phyloP scores from a whole-genome alignment of 1,140 invertebrate species.

The Polyergus mexicanus region DNA sequence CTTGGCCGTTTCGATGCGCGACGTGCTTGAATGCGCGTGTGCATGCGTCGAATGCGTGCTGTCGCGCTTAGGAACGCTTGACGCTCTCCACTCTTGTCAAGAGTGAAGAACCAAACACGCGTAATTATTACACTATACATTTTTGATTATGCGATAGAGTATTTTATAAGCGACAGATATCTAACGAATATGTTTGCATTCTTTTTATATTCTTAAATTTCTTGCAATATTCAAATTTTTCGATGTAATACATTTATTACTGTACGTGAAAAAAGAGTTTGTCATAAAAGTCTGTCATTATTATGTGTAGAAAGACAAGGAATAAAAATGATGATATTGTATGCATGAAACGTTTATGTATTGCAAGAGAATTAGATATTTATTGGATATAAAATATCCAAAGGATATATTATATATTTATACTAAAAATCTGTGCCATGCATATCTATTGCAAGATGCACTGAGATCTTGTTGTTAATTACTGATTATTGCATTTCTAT shows the following conservation, averaged over 20 bases:
- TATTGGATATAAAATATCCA: conserved; percentile 7
- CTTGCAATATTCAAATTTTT: background rate
- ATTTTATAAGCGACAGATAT: background rate
- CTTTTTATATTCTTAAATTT: too few species aligned
- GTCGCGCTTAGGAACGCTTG: background rate
- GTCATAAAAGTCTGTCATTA: background rate
- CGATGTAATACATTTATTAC: background rate
- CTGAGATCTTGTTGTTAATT: background rate
- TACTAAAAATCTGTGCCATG: background rate
- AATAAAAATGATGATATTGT: background rate
- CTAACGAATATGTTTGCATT: background rate
- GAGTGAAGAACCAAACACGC: conserved; percentile 4
- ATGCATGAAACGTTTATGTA: background rate
- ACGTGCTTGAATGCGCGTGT: conserved; percentile 9
- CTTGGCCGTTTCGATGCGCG: conserved; percentile 15
- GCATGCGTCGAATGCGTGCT: conserved; percentile 16
- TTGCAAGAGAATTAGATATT: background rate
- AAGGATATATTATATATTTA: background rate
- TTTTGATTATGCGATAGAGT: background rate
- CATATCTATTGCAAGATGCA: background rate
- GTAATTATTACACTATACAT: background rate
- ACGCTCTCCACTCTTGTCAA: too few species aligned
- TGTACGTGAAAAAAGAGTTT: background rate
- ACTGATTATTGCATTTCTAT: background rate
- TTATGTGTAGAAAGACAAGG: background rate